Evolutionary conservation across 2,113 vertebrate genomes (phyloP).

Genomic region (Dasyurus viverrinus): DNA sequence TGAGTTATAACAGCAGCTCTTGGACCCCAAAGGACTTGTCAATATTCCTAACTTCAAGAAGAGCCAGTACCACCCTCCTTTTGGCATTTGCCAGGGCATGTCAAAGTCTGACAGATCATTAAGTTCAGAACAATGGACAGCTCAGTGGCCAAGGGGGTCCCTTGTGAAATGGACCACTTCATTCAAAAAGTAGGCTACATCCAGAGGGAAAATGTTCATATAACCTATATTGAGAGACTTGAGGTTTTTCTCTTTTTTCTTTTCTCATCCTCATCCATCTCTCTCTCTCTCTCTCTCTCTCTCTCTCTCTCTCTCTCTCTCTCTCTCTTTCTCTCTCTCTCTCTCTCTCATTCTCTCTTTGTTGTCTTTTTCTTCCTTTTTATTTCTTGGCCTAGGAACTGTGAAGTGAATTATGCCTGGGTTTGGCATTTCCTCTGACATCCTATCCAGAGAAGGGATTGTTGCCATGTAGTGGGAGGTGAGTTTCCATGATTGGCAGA

Average conservation of each 20-base stretch:
- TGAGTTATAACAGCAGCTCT: neutral
- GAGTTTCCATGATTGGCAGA: neutral
- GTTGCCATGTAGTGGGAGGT: neutral
- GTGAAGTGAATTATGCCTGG: neutral
- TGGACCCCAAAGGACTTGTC: neutral
- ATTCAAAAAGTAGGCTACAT: neutral
- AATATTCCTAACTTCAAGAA: neutral
- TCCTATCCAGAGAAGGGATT: neutral
- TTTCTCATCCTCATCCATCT: too few species aligned
- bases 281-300: too few species aligned
- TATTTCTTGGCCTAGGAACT: neutral
- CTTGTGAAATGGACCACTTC: neutral
- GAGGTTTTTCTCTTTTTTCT: too few species aligned
- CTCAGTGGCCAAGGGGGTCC: neutral
- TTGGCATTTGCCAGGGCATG: neutral
- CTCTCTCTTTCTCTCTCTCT: too few species aligned
- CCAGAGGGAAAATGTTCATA: neutral
- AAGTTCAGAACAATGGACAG: neutral
- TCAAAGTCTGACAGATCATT: neutral
- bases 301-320: too few species aligned
- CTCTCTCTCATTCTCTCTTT: too few species aligned
- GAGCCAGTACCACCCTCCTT: neutral
- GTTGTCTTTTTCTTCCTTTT: neutral
- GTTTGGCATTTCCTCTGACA: neutral
- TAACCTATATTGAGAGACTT: neutral